Evolutionary conservation across 2,888 invertebrate genomes (phyloP).

Genomic region (Hirtodrosophila confusa): DNA sequence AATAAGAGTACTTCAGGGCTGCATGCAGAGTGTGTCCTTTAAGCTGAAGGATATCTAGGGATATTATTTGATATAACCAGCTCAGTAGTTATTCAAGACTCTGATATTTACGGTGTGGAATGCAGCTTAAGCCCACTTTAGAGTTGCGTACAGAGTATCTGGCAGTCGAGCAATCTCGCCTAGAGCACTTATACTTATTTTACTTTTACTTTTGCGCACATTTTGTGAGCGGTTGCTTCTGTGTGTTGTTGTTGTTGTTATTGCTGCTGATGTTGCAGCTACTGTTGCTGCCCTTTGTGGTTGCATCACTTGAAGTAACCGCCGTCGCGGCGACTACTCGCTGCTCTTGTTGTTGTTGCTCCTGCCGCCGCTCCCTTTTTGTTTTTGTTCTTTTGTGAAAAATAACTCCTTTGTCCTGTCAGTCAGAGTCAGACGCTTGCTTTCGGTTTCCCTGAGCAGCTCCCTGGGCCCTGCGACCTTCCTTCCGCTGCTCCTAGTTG

Average conservation of each 20-base stretch:
- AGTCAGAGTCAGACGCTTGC: constrained; percentile 64
- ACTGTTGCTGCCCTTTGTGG: constrained; percentile 44
- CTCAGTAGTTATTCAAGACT: too few species aligned
- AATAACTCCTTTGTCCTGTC: constrained; percentile 83
- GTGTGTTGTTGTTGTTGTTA: constrained; percentile 26
- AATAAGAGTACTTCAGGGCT: too few species aligned
- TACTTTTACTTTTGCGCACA: constrained; percentile 75
- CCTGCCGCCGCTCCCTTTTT: constrained; percentile 40
- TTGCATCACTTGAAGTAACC: constrained; percentile 57
- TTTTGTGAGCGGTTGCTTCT: constrained; percentile 26
- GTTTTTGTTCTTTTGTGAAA: constrained; percentile 74
- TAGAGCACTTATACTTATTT: constrained; percentile 52
- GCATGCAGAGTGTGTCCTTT: too few species aligned
- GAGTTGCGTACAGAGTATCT: not conserved
- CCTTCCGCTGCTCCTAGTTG: constrained; percentile 3
- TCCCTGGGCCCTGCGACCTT: not conserved
- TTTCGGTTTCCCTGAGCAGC: constrained; percentile 65
- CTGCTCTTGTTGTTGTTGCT: constrained; percentile 9
- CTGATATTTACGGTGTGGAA: too few species aligned
- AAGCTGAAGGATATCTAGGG: too few species aligned
- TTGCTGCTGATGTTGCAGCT: constrained; percentile 13
- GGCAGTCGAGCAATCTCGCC: not conserved
- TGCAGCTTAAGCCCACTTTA: too few species aligned
- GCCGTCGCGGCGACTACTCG: constrained; percentile 27
- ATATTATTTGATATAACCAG: too few species aligned